phyloP scores from a whole-genome alignment of 2,888 invertebrate genomes.

The Dicroscelio sp. region DNA sequence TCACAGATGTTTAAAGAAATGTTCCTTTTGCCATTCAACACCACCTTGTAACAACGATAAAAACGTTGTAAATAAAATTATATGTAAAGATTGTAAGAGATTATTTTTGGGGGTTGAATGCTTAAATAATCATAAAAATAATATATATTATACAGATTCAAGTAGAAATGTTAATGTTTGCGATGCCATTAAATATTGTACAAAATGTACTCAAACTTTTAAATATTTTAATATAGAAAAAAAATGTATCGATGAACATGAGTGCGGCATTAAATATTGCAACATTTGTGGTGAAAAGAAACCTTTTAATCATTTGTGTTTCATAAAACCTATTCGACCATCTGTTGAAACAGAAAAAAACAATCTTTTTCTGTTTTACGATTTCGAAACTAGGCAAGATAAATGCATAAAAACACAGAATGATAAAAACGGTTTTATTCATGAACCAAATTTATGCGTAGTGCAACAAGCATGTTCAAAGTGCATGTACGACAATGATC shows the following conservation, averaged over 20 bases:
- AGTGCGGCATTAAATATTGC: no score
- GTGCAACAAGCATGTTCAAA: neutral
- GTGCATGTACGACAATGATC: neutral
- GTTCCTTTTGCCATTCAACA: no score
- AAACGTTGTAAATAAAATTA: conserved; percentile 6
- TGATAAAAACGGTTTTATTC: neutral
- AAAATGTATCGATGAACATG: no score
- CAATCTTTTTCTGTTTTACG: neutral
- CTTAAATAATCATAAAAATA: neutral
- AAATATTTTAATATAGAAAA: no score
- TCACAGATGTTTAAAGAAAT: no score
- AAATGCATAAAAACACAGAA: no score
- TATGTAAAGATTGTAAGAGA: neutral
- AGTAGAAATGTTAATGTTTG: neutral
- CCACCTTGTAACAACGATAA: no score
- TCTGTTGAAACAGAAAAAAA: conserved; percentile 9
- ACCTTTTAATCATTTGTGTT: conserved; percentile 16
- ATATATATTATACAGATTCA: neutral
- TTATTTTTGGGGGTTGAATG: neutral
- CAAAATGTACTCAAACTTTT: no score
- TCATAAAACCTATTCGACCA: neutral
- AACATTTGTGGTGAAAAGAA: neutral
- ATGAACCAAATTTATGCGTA: neutral
- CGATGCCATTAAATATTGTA: neutral
- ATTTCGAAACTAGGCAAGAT: conserved; percentile 6